These are phyloP conservation scores for Hypomecis punctinalis DNA, from an alignment of 2,888 invertebrate genomes.

Conservation along the genomic window DNA sequence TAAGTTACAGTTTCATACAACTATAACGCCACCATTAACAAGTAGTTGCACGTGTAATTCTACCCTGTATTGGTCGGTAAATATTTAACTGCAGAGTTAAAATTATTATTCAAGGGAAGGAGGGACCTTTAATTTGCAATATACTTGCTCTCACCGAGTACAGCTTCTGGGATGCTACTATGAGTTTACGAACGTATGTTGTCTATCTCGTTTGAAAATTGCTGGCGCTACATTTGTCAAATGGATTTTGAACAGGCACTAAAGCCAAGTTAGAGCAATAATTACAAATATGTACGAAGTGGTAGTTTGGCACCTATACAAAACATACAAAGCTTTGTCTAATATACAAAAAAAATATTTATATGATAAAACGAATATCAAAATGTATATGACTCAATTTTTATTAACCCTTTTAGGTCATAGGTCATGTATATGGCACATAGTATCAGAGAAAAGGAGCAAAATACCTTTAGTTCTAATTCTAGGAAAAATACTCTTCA, in stretches of 20 bases:
- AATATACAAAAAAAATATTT: too few relatives aligned
- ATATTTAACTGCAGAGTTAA: slow-evolving; percentile 12
- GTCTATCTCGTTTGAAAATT: slow-evolving; percentile 6
- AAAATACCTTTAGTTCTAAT: too few relatives aligned
- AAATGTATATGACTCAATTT: too few relatives aligned
- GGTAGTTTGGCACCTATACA: too few relatives aligned
- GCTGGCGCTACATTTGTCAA: background rate
- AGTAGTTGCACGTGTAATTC: slow-evolving; percentile 11
- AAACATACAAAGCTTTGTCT: too few relatives aligned
- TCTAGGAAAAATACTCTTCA: too few relatives aligned
- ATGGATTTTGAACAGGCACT: slow-evolving; percentile 1
- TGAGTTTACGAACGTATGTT: slow-evolving; percentile 2
- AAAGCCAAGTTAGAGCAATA: slow-evolving; percentile 6
- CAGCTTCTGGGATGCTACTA: background rate
- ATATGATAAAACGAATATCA: too few relatives aligned
- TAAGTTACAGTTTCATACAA: background rate
- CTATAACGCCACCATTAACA: background rate
- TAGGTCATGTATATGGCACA: too few relatives aligned
- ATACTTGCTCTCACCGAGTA: slow-evolving; percentile 36
- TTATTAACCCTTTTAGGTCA: too few relatives aligned
- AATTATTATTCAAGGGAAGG: slow-evolving; percentile 42
- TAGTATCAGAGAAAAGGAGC: too few relatives aligned
- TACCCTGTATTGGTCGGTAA: slow-evolving; percentile 28
- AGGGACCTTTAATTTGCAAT: slow-evolving; percentile 66
- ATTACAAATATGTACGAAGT: too few relatives aligned